Conservation (phyloP, 2,113 vertebrate species). For the Labeo rohita region DNA sequence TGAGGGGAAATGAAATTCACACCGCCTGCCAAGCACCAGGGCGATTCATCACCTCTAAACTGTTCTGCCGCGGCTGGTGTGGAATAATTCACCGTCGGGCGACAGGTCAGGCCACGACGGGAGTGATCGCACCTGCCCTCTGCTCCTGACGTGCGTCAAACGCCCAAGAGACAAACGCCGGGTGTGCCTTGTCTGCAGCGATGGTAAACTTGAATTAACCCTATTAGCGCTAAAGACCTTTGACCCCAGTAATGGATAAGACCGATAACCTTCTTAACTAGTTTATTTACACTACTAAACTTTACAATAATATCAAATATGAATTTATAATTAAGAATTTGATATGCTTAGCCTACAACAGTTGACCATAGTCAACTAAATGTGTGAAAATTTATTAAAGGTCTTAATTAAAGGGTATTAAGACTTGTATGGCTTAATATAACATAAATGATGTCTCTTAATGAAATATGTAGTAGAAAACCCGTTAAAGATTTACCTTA, state of each 20-base stretch:
- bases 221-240: background rate
- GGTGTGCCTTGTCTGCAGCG: background rate
- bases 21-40: conserved; percentile 13
- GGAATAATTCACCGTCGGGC: conserved; percentile 31
- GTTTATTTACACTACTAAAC: background rate
- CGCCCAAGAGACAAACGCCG: background rate
- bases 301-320: background rate
- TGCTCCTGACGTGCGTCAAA: background rate
- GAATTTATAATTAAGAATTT: background rate
- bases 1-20: conserved; percentile 50
- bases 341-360: background rate
- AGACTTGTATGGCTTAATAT: no score
- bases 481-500: no score
- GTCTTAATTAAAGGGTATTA: no score
- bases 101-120: conserved; percentile 13
- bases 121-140: conserved; percentile 34
- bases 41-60: conserved; percentile 48
- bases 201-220: background rate
- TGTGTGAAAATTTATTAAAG: background rate
- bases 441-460: no score
- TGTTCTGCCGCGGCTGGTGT: conserved; percentile 23
- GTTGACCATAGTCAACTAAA: background rate
- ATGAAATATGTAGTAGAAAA: no score
- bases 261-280: background rate
- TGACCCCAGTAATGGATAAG: background rate